Percentiles rank a stretch among this genome's conserved stretches.
Conservation (phyloP, 2,797 vertebrate species). For the Spinus pinus region DNA sequence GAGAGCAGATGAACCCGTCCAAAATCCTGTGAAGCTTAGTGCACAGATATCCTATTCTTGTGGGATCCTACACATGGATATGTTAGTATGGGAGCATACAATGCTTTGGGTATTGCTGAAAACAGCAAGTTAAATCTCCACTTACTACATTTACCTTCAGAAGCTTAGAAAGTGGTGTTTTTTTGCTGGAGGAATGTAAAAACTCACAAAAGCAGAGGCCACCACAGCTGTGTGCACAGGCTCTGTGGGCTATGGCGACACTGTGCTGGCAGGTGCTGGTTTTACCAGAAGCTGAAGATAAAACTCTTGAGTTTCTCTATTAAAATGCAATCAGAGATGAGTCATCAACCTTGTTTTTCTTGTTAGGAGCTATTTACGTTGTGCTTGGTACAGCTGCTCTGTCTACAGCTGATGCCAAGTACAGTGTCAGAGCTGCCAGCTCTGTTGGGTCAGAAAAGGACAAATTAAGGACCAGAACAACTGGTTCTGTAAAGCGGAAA, state of each 20-base stretch:
- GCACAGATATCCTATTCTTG: background rate
- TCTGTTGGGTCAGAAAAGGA: background rate
- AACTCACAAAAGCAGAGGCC: background rate
- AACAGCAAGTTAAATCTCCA: background rate
- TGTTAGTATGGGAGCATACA: background rate
- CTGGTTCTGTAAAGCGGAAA: background rate
- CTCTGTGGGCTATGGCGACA: background rate
- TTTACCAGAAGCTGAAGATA: background rate
- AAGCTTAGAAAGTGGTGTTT: background rate
- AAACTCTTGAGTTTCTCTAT: background rate
- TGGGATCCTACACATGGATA: background rate
- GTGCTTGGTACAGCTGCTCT: conserved; percentile 31
- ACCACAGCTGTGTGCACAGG: fast-evolving
- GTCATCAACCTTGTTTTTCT: conserved; percentile 13
- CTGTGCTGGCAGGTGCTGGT: background rate
- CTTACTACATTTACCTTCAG: background rate
- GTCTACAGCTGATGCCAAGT: background rate
- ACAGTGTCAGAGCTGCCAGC: background rate
- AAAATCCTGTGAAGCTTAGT: background rate
- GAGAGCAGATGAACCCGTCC: background rate
- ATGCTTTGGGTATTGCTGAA: background rate
- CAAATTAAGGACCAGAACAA: background rate
- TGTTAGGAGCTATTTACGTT: conserved; percentile 9
- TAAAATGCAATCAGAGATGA: conserved; percentile 1
- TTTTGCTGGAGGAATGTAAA: background rate